phyloP scores from a whole-genome alignment of 2,888 invertebrate genomes.

The Polymixis flavicincta region DNA sequence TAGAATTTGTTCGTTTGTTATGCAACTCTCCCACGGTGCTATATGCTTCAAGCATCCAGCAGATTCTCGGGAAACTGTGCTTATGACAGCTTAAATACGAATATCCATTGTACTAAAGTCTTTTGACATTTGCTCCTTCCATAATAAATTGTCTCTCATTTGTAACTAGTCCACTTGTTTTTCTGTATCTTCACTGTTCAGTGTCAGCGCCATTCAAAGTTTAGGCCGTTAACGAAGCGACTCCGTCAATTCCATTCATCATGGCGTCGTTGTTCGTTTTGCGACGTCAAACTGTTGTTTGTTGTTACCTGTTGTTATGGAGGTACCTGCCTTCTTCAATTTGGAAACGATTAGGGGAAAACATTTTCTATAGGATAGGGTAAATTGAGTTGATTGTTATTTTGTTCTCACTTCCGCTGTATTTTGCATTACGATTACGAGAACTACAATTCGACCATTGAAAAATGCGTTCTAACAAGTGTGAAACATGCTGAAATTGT shows the following conservation, averaged over 20 bases:
- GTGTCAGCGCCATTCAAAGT: constrained; percentile 43
- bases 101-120: too few relatives aligned
- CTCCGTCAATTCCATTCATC: constrained; percentile 52
- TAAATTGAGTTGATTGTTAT: not conserved
- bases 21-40: too few relatives aligned
- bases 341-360: not conserved
- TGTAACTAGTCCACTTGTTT: not conserved
- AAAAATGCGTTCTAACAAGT: too few relatives aligned
- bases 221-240: constrained; percentile 53
- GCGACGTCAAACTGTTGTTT: constrained; percentile 41
- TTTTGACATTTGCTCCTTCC: too few relatives aligned
- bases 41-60: too few relatives aligned
- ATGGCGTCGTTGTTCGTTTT: constrained; percentile 32
- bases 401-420: not conserved
- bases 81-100: too few relatives aligned
- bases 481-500: too few relatives aligned
- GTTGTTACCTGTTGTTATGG: constrained; percentile 27
- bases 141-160: too few relatives aligned
- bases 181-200: constrained; percentile 11
- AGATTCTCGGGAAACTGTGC: too few relatives aligned
- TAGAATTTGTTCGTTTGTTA: too few relatives aligned
- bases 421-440: too few relatives aligned
- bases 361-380: not conserved
- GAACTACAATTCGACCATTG: too few relatives aligned
- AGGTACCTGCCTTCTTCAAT: constrained; percentile 7